phyloP scores from a whole-genome alignment of 1,140 invertebrate species.

The Cherax quadricarinatus region DNA sequence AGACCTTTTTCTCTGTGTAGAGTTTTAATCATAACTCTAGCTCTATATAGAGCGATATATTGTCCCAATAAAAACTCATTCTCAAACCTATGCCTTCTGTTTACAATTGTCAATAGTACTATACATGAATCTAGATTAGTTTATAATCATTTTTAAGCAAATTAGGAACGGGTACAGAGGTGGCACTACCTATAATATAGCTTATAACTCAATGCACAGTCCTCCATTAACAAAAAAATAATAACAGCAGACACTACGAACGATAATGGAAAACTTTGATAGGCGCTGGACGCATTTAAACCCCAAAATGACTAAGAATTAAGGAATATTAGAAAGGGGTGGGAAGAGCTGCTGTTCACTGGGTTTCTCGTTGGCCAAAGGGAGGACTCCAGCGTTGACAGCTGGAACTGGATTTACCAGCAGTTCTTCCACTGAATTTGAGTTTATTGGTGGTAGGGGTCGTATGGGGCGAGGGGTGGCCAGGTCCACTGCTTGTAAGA shows the following conservation, averaged over 20 bases:
- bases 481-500: not conserved
- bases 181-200: not conserved
- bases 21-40: too few relatives aligned
- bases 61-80: too few relatives aligned
- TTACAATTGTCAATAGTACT: too few relatives aligned
- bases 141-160: not conserved
- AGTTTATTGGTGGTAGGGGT: not conserved
- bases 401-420: constrained; percentile 67
- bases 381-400: constrained; percentile 69
- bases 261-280: not conserved
- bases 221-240: not conserved
- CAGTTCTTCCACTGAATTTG: constrained; percentile 62
- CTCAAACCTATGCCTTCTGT: too few relatives aligned
- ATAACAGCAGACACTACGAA: not conserved
- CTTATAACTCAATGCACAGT: not conserved
- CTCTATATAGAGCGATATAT: too few relatives aligned
- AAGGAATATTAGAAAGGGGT: constrained; percentile 12
- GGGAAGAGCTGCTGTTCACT: constrained; percentile 62
- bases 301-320: not conserved
- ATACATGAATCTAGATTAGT: not conserved
- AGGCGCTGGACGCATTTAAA: not conserved
- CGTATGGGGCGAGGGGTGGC: not conserved
- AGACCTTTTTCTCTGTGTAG: too few relatives aligned
- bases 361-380: constrained; percentile 68
- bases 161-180: not conserved